A percentile compares a stretch with the other conserved stretches of the same genome.
Conservation (phyloP, 1,140 invertebrate genomes). For the Cherax quadricarinatus region DNA sequence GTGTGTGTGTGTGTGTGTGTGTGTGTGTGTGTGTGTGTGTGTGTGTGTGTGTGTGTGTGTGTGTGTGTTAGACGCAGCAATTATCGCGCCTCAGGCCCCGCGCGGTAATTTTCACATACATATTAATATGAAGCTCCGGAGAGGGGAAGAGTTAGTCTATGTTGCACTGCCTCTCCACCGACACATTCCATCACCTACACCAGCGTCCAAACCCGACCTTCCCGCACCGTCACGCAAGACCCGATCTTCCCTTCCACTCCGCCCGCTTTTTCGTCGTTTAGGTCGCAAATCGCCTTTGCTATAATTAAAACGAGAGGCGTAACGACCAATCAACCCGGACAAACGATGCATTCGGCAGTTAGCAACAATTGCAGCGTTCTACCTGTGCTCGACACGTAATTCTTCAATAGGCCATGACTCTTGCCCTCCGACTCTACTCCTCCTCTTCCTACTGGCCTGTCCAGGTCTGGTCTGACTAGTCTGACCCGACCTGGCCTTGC, state of each 20-base stretch:
- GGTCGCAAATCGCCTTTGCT: constrained; percentile 67
- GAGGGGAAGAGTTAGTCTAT: constrained; percentile 70
- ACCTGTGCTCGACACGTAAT: constrained; percentile 68
- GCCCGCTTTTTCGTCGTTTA: constrained; percentile 56
- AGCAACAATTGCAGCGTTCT: constrained; percentile 65
- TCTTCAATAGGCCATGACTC: constrained; percentile 55
- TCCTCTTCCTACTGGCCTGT: too few relatives aligned
- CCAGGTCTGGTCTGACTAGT: too few relatives aligned
- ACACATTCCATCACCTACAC: constrained; percentile 52
- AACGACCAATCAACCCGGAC: constrained; percentile 70
- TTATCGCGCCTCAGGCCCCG: constrained; percentile 67
- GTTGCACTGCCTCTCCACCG: constrained; percentile 38
- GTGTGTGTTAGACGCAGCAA: constrained; percentile 35
- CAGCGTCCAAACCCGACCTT: constrained; percentile 48
- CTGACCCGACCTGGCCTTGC: too few relatives aligned
- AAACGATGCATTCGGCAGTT: constrained; percentile 68
- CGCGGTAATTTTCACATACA: constrained; percentile 69
- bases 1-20: too few relatives aligned
- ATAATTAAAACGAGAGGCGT: constrained; percentile 68
- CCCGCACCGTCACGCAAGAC: constrained; percentile 7
- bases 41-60: too few relatives aligned
- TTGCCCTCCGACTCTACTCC: too few relatives aligned
- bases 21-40: too few relatives aligned
- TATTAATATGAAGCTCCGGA: constrained; percentile 66
- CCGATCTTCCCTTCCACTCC: constrained; percentile 17